Evolutionary conservation across 2,888 invertebrate species (phyloP).

Genomic region (Hydriomena furcata): DNA sequence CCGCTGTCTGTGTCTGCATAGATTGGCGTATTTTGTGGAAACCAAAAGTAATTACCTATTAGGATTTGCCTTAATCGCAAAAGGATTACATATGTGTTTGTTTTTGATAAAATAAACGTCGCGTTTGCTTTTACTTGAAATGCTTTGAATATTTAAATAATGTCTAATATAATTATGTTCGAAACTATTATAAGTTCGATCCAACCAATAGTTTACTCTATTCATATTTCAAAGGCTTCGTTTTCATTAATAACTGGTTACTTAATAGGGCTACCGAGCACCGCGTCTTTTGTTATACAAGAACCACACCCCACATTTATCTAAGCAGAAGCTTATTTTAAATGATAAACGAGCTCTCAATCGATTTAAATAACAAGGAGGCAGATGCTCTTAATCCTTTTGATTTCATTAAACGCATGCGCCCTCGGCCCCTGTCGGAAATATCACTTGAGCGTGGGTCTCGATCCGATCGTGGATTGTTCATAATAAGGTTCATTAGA

Average conservation of each 20-base stretch:
- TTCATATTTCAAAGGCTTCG: conserved; percentile 46
- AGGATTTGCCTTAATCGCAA: conserved; percentile 2
- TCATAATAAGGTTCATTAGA: conserved; percentile 63
- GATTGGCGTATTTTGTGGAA: conserved; percentile 42
- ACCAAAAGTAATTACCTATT: conserved; percentile 45
- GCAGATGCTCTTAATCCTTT: conserved; percentile 84
- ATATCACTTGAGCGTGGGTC: conserved; percentile 78
- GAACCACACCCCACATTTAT: conserved; percentile 79
- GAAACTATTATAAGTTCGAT: conserved; percentile 17
- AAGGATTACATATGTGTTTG: neutral
- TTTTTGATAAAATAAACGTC: neutral
- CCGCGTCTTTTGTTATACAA: conserved; percentile 73
- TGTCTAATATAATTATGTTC: too few relatives aligned
- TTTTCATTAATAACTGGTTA: conserved; percentile 69
- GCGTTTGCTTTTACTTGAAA: too few relatives aligned
- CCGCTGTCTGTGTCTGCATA: conserved; percentile 54
- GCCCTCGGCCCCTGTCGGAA: conserved; percentile 80
- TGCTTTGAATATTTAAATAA: too few relatives aligned
- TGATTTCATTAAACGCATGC: conserved; percentile 83
- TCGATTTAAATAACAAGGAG: conserved; percentile 83
- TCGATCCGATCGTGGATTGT: conserved; percentile 62
- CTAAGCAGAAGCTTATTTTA: conserved; percentile 82
- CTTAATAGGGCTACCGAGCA: conserved; percentile 74
- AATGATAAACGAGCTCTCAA: conserved; percentile 82
- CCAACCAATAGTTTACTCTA: conserved; percentile 44